Base-by-base conservation (phyloP, 1,140 invertebrate genomes). In the Hormaphis cornu region DNA sequence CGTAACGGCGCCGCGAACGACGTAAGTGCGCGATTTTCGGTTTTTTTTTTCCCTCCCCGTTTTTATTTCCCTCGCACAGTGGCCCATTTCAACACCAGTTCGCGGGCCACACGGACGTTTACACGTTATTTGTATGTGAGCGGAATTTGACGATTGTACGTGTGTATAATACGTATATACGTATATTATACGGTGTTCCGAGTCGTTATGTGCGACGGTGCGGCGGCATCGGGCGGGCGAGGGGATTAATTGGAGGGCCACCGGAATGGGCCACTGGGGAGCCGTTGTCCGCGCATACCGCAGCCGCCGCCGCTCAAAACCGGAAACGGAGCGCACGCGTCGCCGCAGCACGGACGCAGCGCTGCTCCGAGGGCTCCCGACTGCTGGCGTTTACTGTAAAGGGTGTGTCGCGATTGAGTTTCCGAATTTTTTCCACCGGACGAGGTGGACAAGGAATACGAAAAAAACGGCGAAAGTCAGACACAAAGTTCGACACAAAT, bases 221-320 rank as follows among this genome's bases (percentile, higher is more conserved):
- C 35, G 18, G 20, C 4, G 20, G 56, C n/a, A n/a, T 3, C n/a
- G 35, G 8, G 42, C 12, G 1, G 8, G 4, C 26, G 59, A 44
- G 44, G 24, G 59, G 59, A 63, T 63, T 63, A 63, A 63, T 63
- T 63, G 59, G 59, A 63, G 59, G 59, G 42, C 59, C 59, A 30
- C 59, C 59, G 59, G 26, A 63, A 63, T 63, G 59, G 59, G 59
- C 42, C 59, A 28, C 59, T 63, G 12, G 59, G 59, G 59, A 63
- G 59, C 59, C 44, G 48, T 63, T 48, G 59, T 42, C 24, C 58
- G 56, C 53, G 6, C 26, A 30, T n/a, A 46, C 44, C 44, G 53
- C 2, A 28, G 14, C 22, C 46, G 10, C 22, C 22, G 37, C 37
- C 12, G 37, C 42, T 28, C 22, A 40, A 59, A 59, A 42, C 58